Evolutionary conservation across 2,797 vertebrate genomes (phyloP), one percentile per base, ranked within the genome.

Genomic region (Takifugu rubripes): DNA sequence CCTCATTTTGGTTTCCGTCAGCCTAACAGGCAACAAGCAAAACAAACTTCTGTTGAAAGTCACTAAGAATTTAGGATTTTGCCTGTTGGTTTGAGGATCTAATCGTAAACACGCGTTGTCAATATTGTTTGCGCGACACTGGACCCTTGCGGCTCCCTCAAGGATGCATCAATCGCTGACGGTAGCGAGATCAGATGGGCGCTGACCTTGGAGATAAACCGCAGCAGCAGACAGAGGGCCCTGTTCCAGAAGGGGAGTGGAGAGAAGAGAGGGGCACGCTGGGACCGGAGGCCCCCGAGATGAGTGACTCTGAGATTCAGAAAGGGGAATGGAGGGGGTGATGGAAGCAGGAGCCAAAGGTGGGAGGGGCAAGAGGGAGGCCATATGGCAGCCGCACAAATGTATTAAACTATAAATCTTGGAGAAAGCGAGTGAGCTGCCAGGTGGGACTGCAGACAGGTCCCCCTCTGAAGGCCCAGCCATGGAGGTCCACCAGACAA

Each of bases 151-250:
- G 49, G 72, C 77, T 70, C 14, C 56, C 70, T 84, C 78, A 84
- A 84, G 75, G 87, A 76, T 74, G 63, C 72, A 78, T 84, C 81
- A 79, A 91, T 89, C 33, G 86, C 88, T 91, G 92, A 91, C 89
- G 83, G 86, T 90, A 77, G 91, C 90, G 90, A 91, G 93, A 91
- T 70, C 75, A 81, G 85, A 91, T 88, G 85, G 85, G 80, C 77
- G 77, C 89, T 81, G 90, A 95, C 94, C 94, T 95, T 94, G 92
- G 91, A 84, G 85, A 54, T 77, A 54, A 66, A 81, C 77, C 78
- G 79, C 79, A 57, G 72, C 72, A 68, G 64, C 53, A 65, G 62
- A 66, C 33, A 61, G 61, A 59, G 72, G 59, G 52, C 42, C 55
- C 59, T 74, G 78, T 80, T 77, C 72, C 72, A 74, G 43, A 64